phyloP scores from a whole-genome alignment of 2,113 vertebrate species.

The Phyllostomus hastatus region DNA sequence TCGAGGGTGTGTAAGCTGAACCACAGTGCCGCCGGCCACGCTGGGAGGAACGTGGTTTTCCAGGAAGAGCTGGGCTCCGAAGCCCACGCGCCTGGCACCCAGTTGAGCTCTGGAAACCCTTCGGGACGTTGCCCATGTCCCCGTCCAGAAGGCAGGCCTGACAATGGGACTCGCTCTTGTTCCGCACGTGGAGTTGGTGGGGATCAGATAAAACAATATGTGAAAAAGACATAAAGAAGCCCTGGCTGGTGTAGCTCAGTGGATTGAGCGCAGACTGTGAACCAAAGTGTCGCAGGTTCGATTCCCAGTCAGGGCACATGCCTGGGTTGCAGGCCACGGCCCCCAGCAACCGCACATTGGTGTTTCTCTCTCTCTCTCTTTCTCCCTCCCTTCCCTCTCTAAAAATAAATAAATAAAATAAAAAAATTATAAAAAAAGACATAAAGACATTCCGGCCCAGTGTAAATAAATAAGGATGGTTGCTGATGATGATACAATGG shows the following conservation, averaged over 20 bases:
- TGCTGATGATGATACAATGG: slow-evolving; percentile 22
- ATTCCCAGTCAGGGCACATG: too few relatives aligned
- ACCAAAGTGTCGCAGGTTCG: too few relatives aligned
- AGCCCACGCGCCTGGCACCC: not conserved
- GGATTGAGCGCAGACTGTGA: too few relatives aligned
- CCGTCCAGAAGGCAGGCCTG: not conserved
- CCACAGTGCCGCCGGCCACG: not conserved
- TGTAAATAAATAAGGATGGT: slow-evolving; percentile 55
- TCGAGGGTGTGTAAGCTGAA: not conserved
- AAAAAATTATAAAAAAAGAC: not conserved
- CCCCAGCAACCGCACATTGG: too few relatives aligned
- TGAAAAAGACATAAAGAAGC: not conserved
- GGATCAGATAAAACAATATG: not conserved
- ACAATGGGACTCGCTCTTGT: not conserved
- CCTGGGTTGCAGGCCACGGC: too few relatives aligned
- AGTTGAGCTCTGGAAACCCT: not conserved
- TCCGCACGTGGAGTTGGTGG: not conserved
- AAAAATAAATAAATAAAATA: too few relatives aligned
- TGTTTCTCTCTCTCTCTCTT: too few relatives aligned
- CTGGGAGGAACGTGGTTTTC: not conserved
- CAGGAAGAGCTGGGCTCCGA: not conserved
- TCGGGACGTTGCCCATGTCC: not conserved
- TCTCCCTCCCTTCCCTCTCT: too few relatives aligned
- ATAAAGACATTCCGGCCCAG: not conserved
- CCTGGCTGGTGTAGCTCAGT: too few relatives aligned